Conservation (phyloP, 2,797 vertebrate genomes). For the Coilia nasus region DNA sequence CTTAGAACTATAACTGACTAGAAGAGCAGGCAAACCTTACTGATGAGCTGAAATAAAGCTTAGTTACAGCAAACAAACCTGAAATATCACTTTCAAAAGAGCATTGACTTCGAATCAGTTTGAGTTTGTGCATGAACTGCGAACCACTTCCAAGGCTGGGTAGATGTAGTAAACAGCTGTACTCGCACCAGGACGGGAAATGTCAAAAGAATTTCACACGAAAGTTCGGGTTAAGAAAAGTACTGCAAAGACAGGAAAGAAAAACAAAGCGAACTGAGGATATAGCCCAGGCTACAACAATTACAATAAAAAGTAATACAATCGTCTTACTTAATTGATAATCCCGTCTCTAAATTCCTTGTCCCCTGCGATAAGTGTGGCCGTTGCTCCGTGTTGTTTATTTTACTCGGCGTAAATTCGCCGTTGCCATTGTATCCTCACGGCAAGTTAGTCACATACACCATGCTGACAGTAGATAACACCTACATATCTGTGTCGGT, state of each 20-base stretch:
- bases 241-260: background rate
- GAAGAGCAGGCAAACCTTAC: no score
- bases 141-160: background rate
- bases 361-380: background rate
- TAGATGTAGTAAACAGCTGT: background rate
- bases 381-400: background rate
- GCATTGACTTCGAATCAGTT: no score
- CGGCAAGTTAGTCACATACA: background rate
- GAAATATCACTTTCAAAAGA: no score
- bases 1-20: no score
- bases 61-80: no score
- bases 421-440: background rate
- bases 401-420: background rate
- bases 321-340: background rate
- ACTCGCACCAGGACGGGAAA: constrained; percentile 10
- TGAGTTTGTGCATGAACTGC: background rate
- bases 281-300: background rate
- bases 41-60: no score
- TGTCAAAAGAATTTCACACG: constrained; percentile 14
- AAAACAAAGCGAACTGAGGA: background rate
- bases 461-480: background rate
- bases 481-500: background rate
- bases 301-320: background rate
- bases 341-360: background rate
- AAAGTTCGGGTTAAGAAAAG: background rate